Base-by-base conservation (phyloP, 2,113 vertebrate genomes). In the Scomber colias region DNA sequence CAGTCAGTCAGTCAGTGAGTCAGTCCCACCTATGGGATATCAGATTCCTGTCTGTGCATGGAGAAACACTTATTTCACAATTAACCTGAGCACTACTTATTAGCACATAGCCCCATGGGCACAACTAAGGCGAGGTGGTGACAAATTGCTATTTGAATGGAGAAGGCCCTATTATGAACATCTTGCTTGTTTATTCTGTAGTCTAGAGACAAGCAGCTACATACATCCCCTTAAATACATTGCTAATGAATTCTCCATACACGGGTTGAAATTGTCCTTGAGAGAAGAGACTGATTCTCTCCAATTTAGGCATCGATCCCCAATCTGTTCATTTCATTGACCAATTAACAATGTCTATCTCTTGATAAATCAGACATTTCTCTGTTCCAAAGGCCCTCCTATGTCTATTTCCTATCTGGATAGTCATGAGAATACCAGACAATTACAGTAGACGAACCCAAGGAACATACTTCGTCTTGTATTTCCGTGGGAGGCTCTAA, bases 101-200 rank as follows among this genome's bases (percentile, higher is more conserved):
- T 89, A 87, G 85, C 17, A 65, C 77, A 81, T 24, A 65, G 50
- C 64, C 92, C 84, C 73, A 30, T 60, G 75, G 90, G 87, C 64
- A 50, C 55, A 59, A 67, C 86, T 71, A 75, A 76, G 61, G 55
- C 72, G 75, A 79, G 74, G 78, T 57, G 78, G 84, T 88, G 89
- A 92, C 90, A 94, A 92, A 93, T 92, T 92, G 85, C 77, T 90
- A 65, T 82, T 87, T 89, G 72, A 87, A 82, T 65, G 35, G 66
- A 81, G 71, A 51, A 60, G 69, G 40, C 60, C 40, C 19, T 6
- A 56, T 70, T 65, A 66, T 56, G 54, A 79, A 87, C 49, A 63
- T 75, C 60, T 59, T 56, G 24, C 51, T 59, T 45, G 51, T 73
- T 68, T 84, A 79, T 85, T 84, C 48, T 30, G 11, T 56, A 56